phyloP scores from a whole-genome alignment of 1,140 invertebrate species.

The Lucilia sericata region DNA sequence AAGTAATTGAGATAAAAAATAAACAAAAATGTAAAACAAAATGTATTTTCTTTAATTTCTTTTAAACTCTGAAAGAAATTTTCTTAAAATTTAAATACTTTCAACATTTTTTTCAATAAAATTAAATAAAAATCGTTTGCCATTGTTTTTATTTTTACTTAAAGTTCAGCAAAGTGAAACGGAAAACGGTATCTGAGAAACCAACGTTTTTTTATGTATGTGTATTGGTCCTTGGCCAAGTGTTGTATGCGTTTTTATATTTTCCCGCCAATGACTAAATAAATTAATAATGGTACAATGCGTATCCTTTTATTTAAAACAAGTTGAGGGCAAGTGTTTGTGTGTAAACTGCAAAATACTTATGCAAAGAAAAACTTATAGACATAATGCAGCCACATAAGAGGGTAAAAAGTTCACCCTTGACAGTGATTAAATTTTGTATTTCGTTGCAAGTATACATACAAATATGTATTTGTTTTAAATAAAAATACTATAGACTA shows the following conservation, averaged over 20 bases:
- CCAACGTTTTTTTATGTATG: neutral
- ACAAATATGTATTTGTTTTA: neutral
- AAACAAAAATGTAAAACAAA: too few relatives aligned
- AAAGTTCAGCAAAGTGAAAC: neutral
- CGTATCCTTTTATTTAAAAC: neutral
- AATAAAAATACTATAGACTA: neutral
- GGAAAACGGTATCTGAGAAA: neutral
- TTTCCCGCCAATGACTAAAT: neutral
- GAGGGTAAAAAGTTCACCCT: neutral
- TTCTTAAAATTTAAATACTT: too few relatives aligned
- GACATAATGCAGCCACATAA: neutral
- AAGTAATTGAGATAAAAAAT: too few relatives aligned
- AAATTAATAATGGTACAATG: constrained; percentile 24
- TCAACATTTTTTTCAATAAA: too few relatives aligned
- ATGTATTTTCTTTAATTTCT: too few relatives aligned
- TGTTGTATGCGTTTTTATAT: neutral
- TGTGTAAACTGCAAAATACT: neutral
- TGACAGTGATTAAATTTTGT: constrained; percentile 19
- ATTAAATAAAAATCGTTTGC: neutral
- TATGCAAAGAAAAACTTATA: neutral
- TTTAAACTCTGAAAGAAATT: too few relatives aligned
- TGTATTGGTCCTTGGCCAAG: neutral
- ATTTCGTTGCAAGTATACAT: neutral
- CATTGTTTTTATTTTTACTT: neutral
- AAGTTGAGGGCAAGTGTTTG: neutral